These are phyloP conservation scores for Phrynocephalus vlangalii DNA, from an alignment of 2,797 vertebrate species.

Conservation along the genomic window DNA sequence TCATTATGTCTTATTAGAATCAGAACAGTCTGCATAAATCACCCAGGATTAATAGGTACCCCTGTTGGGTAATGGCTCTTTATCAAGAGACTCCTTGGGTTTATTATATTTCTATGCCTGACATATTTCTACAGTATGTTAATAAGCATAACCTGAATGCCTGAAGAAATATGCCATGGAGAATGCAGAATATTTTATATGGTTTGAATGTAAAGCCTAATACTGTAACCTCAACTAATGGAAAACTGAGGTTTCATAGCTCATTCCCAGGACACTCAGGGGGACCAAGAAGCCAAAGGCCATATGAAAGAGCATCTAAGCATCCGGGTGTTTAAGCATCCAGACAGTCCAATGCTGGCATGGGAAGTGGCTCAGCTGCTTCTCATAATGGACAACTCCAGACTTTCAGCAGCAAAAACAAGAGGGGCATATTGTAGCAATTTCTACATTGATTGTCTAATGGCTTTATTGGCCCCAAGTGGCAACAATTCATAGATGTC, in stretches of 20 bases:
- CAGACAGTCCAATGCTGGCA: background rate
- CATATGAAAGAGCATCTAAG: no score
- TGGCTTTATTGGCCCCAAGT: background rate
- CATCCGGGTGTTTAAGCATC: background rate
- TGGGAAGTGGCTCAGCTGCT: background rate
- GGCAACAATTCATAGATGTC: background rate
- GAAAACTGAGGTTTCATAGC: background rate
- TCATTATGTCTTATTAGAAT: conserved; percentile 61
- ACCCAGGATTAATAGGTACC: conserved; percentile 43
- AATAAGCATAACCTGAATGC: background rate
- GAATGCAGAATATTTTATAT: background rate
- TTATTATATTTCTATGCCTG: conserved; percentile 35
- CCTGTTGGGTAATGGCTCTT: conserved; percentile 36
- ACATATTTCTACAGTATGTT: conserved; percentile 32
- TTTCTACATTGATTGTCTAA: background rate
- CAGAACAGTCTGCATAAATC: conserved; percentile 57
- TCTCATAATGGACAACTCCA: background rate
- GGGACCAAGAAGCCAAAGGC: background rate
- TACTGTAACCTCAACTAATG: background rate
- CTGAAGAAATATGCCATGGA: background rate
- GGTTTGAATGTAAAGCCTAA: background rate
- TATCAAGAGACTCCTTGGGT: conserved; percentile 47
- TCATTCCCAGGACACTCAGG: background rate
- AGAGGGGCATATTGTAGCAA: background rate
- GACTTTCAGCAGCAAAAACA: background rate